These are phyloP conservation scores for Perizoma affinitatum DNA, from an alignment of 2,888 invertebrate genomes.

Conservation along the genomic window DNA sequence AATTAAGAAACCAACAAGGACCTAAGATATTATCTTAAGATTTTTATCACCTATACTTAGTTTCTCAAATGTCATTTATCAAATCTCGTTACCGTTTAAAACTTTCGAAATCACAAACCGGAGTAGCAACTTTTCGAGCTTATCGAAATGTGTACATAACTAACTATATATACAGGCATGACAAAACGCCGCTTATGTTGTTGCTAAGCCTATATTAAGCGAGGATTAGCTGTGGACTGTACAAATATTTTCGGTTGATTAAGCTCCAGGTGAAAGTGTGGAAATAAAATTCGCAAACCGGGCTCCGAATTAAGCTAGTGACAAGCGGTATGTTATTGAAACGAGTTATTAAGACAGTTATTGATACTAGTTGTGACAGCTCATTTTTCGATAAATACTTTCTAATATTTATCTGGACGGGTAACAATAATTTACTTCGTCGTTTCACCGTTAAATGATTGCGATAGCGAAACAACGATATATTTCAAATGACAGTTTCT, in stretches of 20 bases:
- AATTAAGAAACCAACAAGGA: slow-evolving; percentile 19
- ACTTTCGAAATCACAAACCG: slow-evolving; percentile 38
- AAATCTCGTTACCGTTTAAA: slow-evolving; percentile 29
- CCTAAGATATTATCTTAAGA: slow-evolving; percentile 16
- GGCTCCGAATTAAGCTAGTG: slow-evolving; percentile 26
- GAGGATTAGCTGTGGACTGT: slow-evolving; percentile 10
- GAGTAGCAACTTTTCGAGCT: slow-evolving; percentile 32
- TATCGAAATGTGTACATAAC: slow-evolving; percentile 9
- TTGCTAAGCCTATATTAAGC: slow-evolving; percentile 4
- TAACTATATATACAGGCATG: slow-evolving; percentile 20
- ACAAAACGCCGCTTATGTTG: slow-evolving; percentile 16
- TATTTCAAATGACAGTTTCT: slow-evolving; percentile 29
- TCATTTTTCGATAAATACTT: slow-evolving; percentile 39
- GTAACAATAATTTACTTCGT: slow-evolving; percentile 7
- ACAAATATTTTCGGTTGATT: slow-evolving; percentile 17
- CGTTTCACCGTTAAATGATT: slow-evolving; percentile 18
- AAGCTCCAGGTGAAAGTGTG: slow-evolving; percentile 32
- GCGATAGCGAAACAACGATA: slow-evolving; percentile 25
- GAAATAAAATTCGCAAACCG: slow-evolving; percentile 27
- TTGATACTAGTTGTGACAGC: slow-evolving; percentile 33
- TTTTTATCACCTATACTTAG: slow-evolving; percentile 12
- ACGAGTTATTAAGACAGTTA: slow-evolving; percentile 32
- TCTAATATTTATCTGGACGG: slow-evolving; percentile 30
- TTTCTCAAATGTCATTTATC: slow-evolving; percentile 27
- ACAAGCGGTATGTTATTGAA: slow-evolving; percentile 18